Evolutionary conservation across 2,113 vertebrate genomes (phyloP), one percentile per base, ranked within the genome.

Genomic region (Myodes glareolus): DNA sequence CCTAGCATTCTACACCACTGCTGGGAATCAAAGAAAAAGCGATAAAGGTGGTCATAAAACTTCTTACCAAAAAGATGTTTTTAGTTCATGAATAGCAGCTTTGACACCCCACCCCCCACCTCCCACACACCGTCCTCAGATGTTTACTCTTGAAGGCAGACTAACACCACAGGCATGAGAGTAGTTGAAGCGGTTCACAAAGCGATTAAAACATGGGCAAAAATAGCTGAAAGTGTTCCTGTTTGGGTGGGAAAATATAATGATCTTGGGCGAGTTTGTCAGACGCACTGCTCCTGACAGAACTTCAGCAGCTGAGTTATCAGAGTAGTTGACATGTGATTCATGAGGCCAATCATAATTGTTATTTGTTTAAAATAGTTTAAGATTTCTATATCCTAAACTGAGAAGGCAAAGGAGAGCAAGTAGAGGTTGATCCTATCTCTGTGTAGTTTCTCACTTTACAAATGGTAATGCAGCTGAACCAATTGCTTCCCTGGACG

Each of bases 401-500:
- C 12, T 27, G 27, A 87, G 42, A 1, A 17, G 23, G 19, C 14
- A 75, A 63, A 25, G 2, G n/a, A 63, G 42, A 39, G 76, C 8
- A n/a, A 1, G 39, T 3, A 27, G 3, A 16, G 1, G 17, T 7
- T 7, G 3, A 61, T 13, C 3, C 8, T 7, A 10, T 13, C 16
- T 55, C 17, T 21, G 36, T 4, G 14, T 27, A 25, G 36, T 0
- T 58, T 31, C 27, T 63, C 61, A 27, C 58, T 45, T 73, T 92
- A 39, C 67, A 87, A 33, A 73, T 31, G 29, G 0, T 7, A 36
- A 55, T 61, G 3, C 52, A 61, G 3, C 7, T 70, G 17, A 45
- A 68, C 11, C 21, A 23, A 7, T 25, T 27, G 21, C 21, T 58
- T 84, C 29, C 21, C 31, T 36, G 16, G 36, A 36, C 0, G 0